Evolutionary conservation across 1,140 invertebrate genomes (phyloP), one percentile per base, ranked within the genome.

Genomic region (Holotrichia oblita): DNA sequence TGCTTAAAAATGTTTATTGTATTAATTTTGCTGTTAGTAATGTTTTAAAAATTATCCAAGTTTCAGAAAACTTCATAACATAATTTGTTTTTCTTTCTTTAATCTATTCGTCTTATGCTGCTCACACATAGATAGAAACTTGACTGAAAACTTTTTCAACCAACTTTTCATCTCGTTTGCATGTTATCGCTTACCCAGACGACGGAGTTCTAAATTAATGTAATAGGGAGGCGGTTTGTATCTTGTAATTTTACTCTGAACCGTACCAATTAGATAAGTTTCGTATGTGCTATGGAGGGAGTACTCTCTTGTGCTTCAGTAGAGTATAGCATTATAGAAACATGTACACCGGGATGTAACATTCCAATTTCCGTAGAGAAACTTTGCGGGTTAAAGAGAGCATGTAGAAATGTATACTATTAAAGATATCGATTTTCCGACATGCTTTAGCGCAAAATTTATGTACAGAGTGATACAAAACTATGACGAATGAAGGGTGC

Each of bases 131-230:
- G 44, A 48, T n/a, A 14, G 12, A 48, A 0, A 3, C 44, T 12
- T n/a, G 10, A 48, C 44, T 9, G 4, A 48, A n/a, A 48, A 48
- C 44, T 48, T 48, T 48, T 48, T 48, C 12, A 10, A n/a, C n/a
- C 6, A 48, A 48, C 44, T 48, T 48, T 48, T 48, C 44, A 48
- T 48, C 44, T 48, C 44, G 44, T 48, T 48, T 14, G n/a, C 44
- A n/a, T 48, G 44, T 12, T 48, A 4, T 48, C 44, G 44, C n/a
- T 48, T 48, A 14, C n/a, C 12, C 44, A n/a, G 44, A 12, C 44
- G n/a, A 12, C 44, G n/a, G n/a, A 48, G 44, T 48, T 48, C 44
- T n/a, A 48, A 48, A 48, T 48, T 48, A 48, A 48, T 48, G n/a
- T 48, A 48, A 48, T 48, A 48, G 44, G 44, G n/a, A n/a, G 44